These are phyloP conservation scores for Drosophila watanabei DNA, from an alignment of 1,140 invertebrate genomes.

Conservation along the genomic window DNA sequence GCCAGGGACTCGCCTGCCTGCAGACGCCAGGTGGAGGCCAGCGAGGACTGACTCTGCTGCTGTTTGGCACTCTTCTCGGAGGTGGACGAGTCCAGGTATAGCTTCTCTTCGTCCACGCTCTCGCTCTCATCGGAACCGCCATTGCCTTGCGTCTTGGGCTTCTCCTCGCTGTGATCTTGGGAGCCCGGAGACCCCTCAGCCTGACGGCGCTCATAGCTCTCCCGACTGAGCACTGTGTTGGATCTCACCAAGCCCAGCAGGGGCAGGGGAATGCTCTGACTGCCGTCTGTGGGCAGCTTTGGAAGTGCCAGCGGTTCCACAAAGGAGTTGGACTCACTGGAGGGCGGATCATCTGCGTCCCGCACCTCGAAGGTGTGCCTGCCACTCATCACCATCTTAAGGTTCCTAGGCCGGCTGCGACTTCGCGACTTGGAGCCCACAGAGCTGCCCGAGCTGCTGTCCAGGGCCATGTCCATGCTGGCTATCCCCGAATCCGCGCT, in stretches of 20 bases:
- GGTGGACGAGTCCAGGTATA: slow-evolving; percentile 80
- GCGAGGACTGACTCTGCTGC: slow-evolving; percentile 86
- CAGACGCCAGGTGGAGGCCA: slow-evolving; percentile 86
- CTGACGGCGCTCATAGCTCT: slow-evolving; percentile 70
- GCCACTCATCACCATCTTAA: slow-evolving; percentile 87
- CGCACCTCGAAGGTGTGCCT: slow-evolving; percentile 88
- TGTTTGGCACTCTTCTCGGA: slow-evolving; percentile 82
- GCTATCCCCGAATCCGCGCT: slow-evolving; percentile 88
- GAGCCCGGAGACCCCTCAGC: slow-evolving; percentile 18
- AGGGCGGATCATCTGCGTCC: slow-evolving; percentile 87
- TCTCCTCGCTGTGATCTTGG: slow-evolving; percentile 14
- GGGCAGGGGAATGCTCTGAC: slow-evolving; percentile 86
- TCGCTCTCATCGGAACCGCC: slow-evolving; percentile 76
- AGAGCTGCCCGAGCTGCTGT: slow-evolving; percentile 76
- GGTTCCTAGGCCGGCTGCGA: slow-evolving; percentile 86
- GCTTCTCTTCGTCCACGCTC: slow-evolving; percentile 82
- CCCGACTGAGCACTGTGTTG: slow-evolving; percentile 80
- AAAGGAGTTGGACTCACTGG: slow-evolving; percentile 87
- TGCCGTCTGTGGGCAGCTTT: slow-evolving; percentile 87
- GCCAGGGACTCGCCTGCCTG: slow-evolving; percentile 89
- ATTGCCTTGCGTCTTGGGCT: slow-evolving; percentile 25
- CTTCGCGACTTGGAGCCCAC: slow-evolving; percentile 67
- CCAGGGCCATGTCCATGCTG: slow-evolving; percentile 87
- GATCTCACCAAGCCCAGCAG: slow-evolving; percentile 75
- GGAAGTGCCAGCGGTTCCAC: slow-evolving; percentile 88